Conservation (phyloP, 2,888 invertebrate genomes). For the Hydriomena furcata region DNA sequence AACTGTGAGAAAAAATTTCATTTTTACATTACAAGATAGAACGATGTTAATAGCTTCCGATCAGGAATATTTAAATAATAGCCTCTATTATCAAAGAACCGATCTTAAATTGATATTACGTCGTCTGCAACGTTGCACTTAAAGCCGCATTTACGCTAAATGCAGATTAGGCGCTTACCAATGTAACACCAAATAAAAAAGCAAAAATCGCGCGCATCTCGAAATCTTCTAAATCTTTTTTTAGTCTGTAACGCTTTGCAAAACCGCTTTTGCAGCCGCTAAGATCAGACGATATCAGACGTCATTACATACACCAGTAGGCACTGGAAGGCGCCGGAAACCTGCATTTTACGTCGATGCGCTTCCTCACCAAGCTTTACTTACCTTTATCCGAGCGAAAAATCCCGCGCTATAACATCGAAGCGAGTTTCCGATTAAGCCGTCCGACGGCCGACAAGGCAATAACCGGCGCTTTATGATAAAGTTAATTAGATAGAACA, state of each 20-base stretch:
- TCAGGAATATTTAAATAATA: constrained; percentile 22
- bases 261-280: no score
- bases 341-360: constrained; percentile 8
- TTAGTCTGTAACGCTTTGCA: no score
- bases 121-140: constrained; percentile 22
- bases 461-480: constrained; percentile 77
- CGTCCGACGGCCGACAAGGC: constrained; percentile 63
- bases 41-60: constrained; percentile 14
- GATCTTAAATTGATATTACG: constrained; percentile 16
- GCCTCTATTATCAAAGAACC: constrained; percentile 20
- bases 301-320: no score
- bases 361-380: constrained; percentile 9
- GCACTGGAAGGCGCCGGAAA: neutral
- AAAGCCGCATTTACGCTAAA: neutral
- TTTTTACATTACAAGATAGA: constrained; percentile 5
- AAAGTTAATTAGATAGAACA: constrained; percentile 80
- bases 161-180: neutral
- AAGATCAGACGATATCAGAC: no score
- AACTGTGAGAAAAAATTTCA: neutral
- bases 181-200: no score
- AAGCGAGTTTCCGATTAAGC: constrained; percentile 65
- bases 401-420: constrained; percentile 48
- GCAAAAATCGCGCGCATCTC: no score
- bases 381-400: constrained; percentile 36
- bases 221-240: no score